phyloP scores from a whole-genome alignment of 2,888 invertebrate genomes.

The Schrankia costaestrigalis region DNA sequence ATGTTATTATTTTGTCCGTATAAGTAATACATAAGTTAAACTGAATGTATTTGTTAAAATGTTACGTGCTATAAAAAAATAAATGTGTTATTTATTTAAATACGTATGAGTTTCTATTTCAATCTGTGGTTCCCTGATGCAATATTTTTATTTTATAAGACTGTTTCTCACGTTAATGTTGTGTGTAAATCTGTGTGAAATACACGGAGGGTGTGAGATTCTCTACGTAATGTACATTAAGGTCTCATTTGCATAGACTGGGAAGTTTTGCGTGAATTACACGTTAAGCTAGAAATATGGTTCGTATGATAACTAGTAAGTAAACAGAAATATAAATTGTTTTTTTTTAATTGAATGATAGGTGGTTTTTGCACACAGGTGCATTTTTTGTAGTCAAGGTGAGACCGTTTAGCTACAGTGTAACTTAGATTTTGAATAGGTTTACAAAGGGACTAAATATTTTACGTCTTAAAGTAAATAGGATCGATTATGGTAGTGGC shows the following conservation, averaged over 20 bases:
- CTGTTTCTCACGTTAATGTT: constrained; percentile 35
- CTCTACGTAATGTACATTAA: constrained; percentile 15
- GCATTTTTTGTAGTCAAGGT: too few relatives aligned
- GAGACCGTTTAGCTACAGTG: too few relatives aligned
- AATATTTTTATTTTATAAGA: constrained; percentile 39
- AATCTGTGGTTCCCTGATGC: constrained; percentile 15
- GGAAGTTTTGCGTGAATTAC: constrained; percentile 14
- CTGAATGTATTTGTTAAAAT: constrained; percentile 39
- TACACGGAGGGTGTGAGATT: constrained; percentile 24
- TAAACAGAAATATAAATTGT: too few relatives aligned
- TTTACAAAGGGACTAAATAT: too few relatives aligned
- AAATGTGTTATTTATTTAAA: constrained; percentile 71
- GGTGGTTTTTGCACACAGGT: too few relatives aligned
- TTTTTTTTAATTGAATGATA: too few relatives aligned
- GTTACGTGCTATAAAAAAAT: constrained; percentile 59
- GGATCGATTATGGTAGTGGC: too few relatives aligned
- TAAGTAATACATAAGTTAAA: too few relatives aligned
- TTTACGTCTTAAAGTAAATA: too few relatives aligned
- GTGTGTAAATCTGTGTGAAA: constrained; percentile 34
- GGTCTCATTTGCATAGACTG: constrained; percentile 17
- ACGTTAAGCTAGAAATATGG: constrained; percentile 6
- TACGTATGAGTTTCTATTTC: constrained; percentile 41
- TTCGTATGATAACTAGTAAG: too few relatives aligned
- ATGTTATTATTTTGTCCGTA: too few relatives aligned
- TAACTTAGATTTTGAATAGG: too few relatives aligned